A percentile compares a stretch with the other conserved stretches of the same genome.
These are phyloP conservation scores for Stenotaenia linearis DNA, from an alignment of 2,888 invertebrate species.

Conservation along the genomic window DNA sequence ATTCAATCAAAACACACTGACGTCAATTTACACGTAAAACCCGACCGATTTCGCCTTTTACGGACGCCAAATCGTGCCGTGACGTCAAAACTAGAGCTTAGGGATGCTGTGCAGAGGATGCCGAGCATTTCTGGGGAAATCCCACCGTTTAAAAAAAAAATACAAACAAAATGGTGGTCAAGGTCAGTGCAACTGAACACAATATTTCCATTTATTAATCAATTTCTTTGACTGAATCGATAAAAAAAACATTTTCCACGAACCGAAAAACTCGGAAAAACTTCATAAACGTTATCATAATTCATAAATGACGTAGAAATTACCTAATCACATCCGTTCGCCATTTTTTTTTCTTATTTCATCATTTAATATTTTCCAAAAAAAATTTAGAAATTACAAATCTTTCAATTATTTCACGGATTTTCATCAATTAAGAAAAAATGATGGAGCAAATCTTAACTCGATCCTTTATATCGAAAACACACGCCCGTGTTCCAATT, in stretches of 20 bases:
- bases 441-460: background rate
- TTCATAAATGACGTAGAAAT: background rate
- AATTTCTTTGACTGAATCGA: too few relatives aligned
- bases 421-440: background rate
- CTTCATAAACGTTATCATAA: too few relatives aligned
- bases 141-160: too few relatives aligned
- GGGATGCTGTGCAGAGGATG: background rate
- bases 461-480: background rate
- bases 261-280: too few relatives aligned
- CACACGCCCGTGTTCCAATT: background rate
- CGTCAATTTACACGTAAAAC: too few relatives aligned
- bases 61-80: background rate
- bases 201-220: background rate
- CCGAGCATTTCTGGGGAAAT: background rate
- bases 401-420: too few relatives aligned
- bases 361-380: too few relatives aligned
- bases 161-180: background rate
- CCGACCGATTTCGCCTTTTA: too few relatives aligned
- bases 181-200: background rate
- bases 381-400: too few relatives aligned
- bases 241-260: too few relatives aligned
- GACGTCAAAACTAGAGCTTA: background rate
- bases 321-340: background rate
- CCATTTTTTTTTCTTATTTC: background rate
- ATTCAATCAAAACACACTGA: too few relatives aligned